Percentiles rank a stretch among this genome's conserved stretches.
Evolutionary conservation across 2,113 vertebrate species (phyloP).

Genomic region (Pleuronectes platessa): DNA sequence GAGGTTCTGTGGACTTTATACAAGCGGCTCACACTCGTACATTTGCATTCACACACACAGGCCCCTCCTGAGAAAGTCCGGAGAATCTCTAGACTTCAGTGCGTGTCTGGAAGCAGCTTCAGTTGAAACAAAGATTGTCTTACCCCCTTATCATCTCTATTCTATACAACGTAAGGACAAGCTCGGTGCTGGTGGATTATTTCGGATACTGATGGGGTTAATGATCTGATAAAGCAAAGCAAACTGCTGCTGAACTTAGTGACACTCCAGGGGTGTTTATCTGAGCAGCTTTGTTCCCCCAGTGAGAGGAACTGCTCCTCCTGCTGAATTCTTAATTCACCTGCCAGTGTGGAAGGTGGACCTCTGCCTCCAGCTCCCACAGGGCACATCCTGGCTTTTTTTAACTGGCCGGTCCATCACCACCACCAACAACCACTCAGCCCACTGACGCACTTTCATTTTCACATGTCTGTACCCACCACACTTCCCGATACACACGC

Average conservation of each 20-base stretch:
- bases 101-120: no score
- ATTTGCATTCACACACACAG: no score
- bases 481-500: not conserved
- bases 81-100: no score
- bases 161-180: not conserved
- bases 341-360: slow-evolving; percentile 22
- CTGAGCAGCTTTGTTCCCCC: slow-evolving; percentile 22
- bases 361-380: no score
- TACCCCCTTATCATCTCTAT: not conserved
- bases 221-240: slow-evolving; percentile 9
- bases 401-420: not conserved
- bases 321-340: slow-evolving; percentile 34
- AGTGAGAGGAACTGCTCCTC: slow-evolving; percentile 6
- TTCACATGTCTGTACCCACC: slow-evolving; percentile 7
- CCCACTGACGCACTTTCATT: slow-evolving; percentile 10
- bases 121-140: not conserved
- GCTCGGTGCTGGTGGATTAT: no score
- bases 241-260: not conserved
- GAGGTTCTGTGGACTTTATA: no score
- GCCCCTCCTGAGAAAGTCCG: no score
- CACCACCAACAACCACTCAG: slow-evolving; percentile 15
- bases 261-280: slow-evolving; percentile 10
- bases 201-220: not conserved
- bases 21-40: no score
- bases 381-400: no score